phyloP scores from a whole-genome alignment of 2,797 vertebrate species.

The Lacerta bilineata region DNA sequence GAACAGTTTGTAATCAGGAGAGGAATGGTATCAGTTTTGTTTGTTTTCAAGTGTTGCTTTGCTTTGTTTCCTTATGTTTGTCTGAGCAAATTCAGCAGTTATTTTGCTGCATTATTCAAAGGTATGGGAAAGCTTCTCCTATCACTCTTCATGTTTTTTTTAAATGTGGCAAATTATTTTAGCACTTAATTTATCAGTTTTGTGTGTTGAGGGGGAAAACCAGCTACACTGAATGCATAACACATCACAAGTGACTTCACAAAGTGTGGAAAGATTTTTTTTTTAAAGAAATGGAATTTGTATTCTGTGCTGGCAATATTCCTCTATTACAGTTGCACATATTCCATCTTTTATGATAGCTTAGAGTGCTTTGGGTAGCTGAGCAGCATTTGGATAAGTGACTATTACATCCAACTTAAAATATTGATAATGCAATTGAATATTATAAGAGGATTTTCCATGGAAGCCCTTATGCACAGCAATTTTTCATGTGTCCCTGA shows the following conservation, averaged over 20 bases:
- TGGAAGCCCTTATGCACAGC: neutral
- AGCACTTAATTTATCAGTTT: conserved; percentile 3
- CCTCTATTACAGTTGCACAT: neutral
- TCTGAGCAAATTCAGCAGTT: neutral
- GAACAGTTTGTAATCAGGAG: neutral
- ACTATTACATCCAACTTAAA: conserved; percentile 40
- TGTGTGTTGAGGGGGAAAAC: neutral
- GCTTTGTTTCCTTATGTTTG: neutral
- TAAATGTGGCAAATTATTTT: conserved; percentile 3
- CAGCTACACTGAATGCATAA: neutral
- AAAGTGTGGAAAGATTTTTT: conserved; percentile 2
- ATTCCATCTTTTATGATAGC: conserved; percentile 26
- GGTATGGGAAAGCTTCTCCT: neutral
- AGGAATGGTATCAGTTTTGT: neutral
- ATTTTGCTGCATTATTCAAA: conserved; percentile 17
- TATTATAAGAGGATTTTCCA: conserved; percentile 43
- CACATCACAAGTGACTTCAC: neutral
- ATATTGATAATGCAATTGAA: conserved; percentile 17
- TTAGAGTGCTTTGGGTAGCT: conserved; percentile 27
- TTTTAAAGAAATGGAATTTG: conserved; percentile 1
- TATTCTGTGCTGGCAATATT: conserved; percentile 11
- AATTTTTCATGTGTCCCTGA: conserved; percentile 13
- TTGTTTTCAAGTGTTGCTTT: neutral
- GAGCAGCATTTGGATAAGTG: conserved; percentile 28
- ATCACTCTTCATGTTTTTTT: neutral